Base-by-base conservation (phyloP, 2,113 vertebrate genomes). In the Corythoichthys intestinalis region DNA sequence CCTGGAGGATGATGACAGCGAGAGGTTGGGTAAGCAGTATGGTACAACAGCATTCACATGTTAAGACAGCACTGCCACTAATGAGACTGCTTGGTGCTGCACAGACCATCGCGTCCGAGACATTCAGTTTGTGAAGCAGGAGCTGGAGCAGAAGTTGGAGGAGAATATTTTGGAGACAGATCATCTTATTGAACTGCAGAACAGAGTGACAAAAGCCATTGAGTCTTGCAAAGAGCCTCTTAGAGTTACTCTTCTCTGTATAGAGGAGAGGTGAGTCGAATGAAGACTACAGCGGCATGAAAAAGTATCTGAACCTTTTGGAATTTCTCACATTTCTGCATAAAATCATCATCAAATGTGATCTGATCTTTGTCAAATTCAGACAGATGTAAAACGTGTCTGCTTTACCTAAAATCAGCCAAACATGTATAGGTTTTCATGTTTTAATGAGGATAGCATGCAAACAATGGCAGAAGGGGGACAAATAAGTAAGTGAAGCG, bases 91-190 rank as follows among this genome's bases (percentile, higher is more conserved):
- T 38, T 59, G 34, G 56, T 71, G 8, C 20, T 66, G 47, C 56
- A 68, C 83, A 99, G 97, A 95, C 48, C 94, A 95, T 83, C 93
- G 95, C 65, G 78, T 79, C 1, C 85, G 93, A 76, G 94, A 97
- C 77, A 80, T 99, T 67, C 89, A 89, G 77, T 98, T 95, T 88
- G 94, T 95, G 93, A 94, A 86, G 86, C 89, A 91, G 74, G 95
- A 98, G 81, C 77, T 98, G 80, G 89, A 94, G 48, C 85, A 87
- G 73, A 96, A 93, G 69, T 88, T 96, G 4, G 92, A 94, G 57
- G 92, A 97, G 83, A 86, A 95, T 8, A 81, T 89, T 35, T 39
- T 90, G 49, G 92, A 94, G 82, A 94, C 85, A 0, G 93, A 97
- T 2, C 74, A 66, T 20, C 91, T 98, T 4, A 34, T 92, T 37